Base-by-base conservation (phyloP, 2,888 invertebrate species). In the Antheraea yamamai region DNA sequence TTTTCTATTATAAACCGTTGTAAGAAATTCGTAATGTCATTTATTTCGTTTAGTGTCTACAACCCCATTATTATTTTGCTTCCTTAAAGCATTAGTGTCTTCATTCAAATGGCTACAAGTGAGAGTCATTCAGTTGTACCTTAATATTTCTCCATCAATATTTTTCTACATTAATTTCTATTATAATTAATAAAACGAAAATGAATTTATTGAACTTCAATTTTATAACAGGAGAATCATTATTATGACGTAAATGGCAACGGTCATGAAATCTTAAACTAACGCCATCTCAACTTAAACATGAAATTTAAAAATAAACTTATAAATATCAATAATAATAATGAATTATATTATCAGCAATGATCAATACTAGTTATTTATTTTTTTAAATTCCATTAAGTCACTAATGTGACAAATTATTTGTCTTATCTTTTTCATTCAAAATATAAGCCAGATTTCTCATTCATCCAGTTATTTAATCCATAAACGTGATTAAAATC, bases 21-120 rank as follows among this genome's bases (percentile, higher is more conserved):
- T 47, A 10, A 47, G 2, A 47, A 47, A 47, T 47, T 47, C 47
- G 47, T 12, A 47, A 47, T 10, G 12, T 47, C 47, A 47, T 12
- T 47, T 47, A 0, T 47, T 1, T 12, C 12, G 47, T 47, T 47
- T 47, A 47, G 47, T 12, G 47, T 47, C 47, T 47, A 47, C 47
- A 10, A 47, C 47, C 47, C 12, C 7, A 47, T 78, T 78, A 76
- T 73, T 71, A 51, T 51, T 52, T 64, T 18, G 35, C 58, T n/a
- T 12, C 51, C n/a, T 39, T 74, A 68, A 66, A 68, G 61, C 30
- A n/a, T 68, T 74, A 51, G n/a, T 66, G 7, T 66, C 30, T 66
- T 14, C 10, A 61, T n/a, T 20, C 61, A 23, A 61, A 61, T 8
- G 23, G 61, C 23, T 23, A 61, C 8, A 10, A 61, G 10, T 7